A percentile compares a stretch with the other conserved stretches of the same genome.
Conservation (phyloP, 2,888 invertebrate species). For the Mesorhabditis sp. region DNA sequence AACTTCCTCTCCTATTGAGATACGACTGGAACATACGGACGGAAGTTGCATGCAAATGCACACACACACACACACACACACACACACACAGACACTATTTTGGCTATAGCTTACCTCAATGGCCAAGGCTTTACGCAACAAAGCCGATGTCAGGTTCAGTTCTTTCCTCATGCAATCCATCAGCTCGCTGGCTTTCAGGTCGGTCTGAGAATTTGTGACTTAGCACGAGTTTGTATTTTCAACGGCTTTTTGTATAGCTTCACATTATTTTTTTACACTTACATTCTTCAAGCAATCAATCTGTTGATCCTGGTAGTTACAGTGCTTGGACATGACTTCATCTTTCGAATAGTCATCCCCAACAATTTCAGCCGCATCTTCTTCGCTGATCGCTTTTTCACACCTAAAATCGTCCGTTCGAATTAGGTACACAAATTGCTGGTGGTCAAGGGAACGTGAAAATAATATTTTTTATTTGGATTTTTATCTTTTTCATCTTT, state of each 20-base stretch:
- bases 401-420: constrained; percentile 26
- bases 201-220: background rate
- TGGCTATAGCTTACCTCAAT: background rate
- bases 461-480: too few species aligned
- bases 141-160: background rate
- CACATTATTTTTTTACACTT: background rate
- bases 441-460: too few species aligned
- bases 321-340: constrained; percentile 21
- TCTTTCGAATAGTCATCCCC: constrained; percentile 37
- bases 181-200: constrained; percentile 1
- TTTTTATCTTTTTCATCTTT: too few species aligned
- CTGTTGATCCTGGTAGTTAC: constrained; percentile 36
- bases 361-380: constrained; percentile 37
- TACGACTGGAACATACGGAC: background rate
- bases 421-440: background rate
- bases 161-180: background rate
- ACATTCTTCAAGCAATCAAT: constrained; percentile 27
- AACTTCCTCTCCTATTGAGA: too few species aligned
- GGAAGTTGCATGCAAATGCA: background rate
- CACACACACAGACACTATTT: background rate
- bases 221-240: background rate
- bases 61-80: background rate
- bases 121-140: background rate
- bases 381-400: constrained; percentile 46
- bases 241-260: background rate